Evolutionary conservation across 2,888 invertebrate genomes (phyloP), one percentile per base, ranked within the genome.

Genomic region (Microchrysa polita): DNA sequence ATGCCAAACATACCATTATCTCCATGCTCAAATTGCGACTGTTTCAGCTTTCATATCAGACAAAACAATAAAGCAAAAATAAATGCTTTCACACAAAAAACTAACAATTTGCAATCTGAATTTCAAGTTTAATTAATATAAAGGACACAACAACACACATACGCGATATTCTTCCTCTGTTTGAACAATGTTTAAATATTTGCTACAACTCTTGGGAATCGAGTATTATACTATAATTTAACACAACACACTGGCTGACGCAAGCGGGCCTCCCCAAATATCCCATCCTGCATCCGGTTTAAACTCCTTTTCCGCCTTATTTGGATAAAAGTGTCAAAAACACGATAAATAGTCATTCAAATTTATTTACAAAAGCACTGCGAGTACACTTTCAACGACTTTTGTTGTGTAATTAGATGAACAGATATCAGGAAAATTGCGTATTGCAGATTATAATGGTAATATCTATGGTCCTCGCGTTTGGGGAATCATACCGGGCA

Each of bases 331-430:
- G 65, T 44, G 44, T 44, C 65, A 44, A 44, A 65, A 65, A 16
- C 61, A 61, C 40, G 40, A 42, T 44, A 65, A 48, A 42, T 48
- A 18, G 44, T 65, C 44, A 65, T 22, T 12, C 20, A 44, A 42
- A 48, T 48, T 34, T 48, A 12, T 48, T 48, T n/a, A 48, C 16
- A 48, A 48, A n/a, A 42, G 12, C 7, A 12, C 12, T 48, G 2
- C 12, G 48, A 48, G 14, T 48, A n/a, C 12, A 34, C 27, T n/a
- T 48, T 48, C 48, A n/a, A n/a, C 48, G 48, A n/a, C 48, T n/a
- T 9, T n/a, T 48, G 48, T 48, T 48, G 12, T n/a, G 48, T n/a
- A 48, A n/a, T 48, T 48, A 48, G 14, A n/a, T 48, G 4, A 12
- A n/a, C 12, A 12, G 16, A 48, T 48, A 48, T 48, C 48, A 48